Evolutionary conservation across 2,888 invertebrate genomes (phyloP).

Genomic region (Leucoma salicis): DNA sequence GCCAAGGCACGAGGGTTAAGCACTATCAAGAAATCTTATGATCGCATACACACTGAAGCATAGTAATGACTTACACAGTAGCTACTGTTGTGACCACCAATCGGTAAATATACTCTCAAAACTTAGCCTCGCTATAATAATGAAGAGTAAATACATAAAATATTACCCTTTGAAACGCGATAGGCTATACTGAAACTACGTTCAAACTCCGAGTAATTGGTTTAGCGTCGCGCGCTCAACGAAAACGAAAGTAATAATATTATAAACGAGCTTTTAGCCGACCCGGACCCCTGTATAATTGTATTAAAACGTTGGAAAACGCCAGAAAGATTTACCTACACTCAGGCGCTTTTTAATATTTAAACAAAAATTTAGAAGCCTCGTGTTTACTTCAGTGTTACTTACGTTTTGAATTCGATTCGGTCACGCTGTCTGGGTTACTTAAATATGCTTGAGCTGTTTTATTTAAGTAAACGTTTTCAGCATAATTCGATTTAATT

Average conservation of each 20-base stretch:
- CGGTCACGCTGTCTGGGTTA: constrained; percentile 3
- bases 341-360: constrained; percentile 38
- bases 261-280: constrained; percentile 62
- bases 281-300: constrained; percentile 47
- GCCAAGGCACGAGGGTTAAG: no score
- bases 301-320: constrained; percentile 52
- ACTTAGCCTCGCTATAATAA: no score
- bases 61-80: no score
- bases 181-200: constrained; percentile 48
- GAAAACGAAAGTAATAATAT: constrained; percentile 61
- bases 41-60: no score
- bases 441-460: constrained; percentile 1
- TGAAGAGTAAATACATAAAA: constrained; percentile 19
- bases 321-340: constrained; percentile 34
- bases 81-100: no score
- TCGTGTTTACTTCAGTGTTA: constrained; percentile 21
- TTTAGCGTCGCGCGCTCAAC: constrained; percentile 47
- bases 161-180: constrained; percentile 45
- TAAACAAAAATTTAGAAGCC: constrained; percentile 33
- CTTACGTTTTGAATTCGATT: constrained; percentile 23
- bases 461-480: background rate
- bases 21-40: no score
- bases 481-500: background rate
- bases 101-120: no score
- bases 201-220: constrained; percentile 51